Conservation (phyloP, 1,140 invertebrate species). For the Aphelenchoides fujianensis region DNA sequence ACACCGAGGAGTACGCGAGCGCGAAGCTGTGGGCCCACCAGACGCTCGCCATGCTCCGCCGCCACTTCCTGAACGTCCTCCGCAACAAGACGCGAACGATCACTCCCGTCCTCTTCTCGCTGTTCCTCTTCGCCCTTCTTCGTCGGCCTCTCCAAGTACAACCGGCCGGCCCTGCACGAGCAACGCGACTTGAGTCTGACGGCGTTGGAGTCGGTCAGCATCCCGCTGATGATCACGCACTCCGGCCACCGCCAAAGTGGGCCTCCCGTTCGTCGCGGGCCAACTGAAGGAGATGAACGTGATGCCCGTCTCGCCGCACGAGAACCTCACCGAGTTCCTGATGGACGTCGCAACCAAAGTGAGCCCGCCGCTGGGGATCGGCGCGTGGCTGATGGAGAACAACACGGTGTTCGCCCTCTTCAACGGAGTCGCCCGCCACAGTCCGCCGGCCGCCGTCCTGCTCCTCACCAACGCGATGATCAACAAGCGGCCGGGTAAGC, state of each 20-base stretch:
- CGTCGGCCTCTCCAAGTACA: slow-evolving; percentile 16
- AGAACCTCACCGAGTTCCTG: slow-evolving; percentile 21
- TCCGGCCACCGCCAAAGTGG: neutral
- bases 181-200: slow-evolving; percentile 25
- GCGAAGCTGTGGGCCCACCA: slow-evolving; percentile 27
- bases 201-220: slow-evolving; percentile 26
- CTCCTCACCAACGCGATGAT: slow-evolving; percentile 44
- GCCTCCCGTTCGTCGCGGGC: slow-evolving; percentile 26
- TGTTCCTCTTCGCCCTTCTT: slow-evolving; percentile 34
- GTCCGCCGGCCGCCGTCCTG: slow-evolving; percentile 36
- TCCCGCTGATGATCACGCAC: slow-evolving; percentile 31
- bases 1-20: neutral
- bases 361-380: slow-evolving; percentile 40
- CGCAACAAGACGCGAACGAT: slow-evolving; percentile 39
- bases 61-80: slow-evolving; percentile 32
- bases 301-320: slow-evolving; percentile 12
- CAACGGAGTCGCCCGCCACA: slow-evolving; percentile 39
- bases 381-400: slow-evolving; percentile 25
- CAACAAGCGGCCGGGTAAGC: slow-evolving; percentile 26
- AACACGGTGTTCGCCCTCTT: slow-evolving; percentile 36
- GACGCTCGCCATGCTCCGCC: slow-evolving; percentile 36
- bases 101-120: slow-evolving; percentile 30
- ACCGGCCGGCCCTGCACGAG: neutral
- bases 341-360: slow-evolving; percentile 20
- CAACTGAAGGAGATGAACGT: slow-evolving; percentile 23